A percentile compares a stretch with the other conserved stretches of the same genome.
phyloP scores from a whole-genome alignment of 2,113 vertebrate genomes.

The Rhinoderma darwinii region DNA sequence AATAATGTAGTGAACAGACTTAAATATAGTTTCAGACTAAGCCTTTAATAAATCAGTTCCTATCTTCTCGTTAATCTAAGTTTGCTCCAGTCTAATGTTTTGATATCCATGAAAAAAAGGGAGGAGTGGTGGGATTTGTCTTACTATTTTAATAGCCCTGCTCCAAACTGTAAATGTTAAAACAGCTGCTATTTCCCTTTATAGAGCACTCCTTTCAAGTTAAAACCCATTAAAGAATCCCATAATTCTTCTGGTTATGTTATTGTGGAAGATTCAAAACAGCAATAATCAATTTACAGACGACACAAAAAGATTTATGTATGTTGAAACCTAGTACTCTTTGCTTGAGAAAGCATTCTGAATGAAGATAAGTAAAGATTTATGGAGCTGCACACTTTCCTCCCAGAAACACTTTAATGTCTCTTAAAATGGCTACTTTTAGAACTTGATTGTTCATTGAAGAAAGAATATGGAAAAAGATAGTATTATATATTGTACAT shows the following conservation, averaged over 20 bases:
- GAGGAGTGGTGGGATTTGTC: background rate
- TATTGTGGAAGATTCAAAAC: conserved; percentile 67
- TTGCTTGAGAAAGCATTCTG: conserved; percentile 61
- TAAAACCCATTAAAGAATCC: conserved; percentile 67
- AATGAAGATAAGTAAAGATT: conserved; percentile 62
- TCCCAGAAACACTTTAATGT: conserved; percentile 62
- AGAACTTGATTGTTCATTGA: conserved; percentile 64
- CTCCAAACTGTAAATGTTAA: conserved; percentile 50
- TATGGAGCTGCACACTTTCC: conserved; percentile 59
- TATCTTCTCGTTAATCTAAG: conserved; percentile 16
- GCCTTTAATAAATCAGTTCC: conserved; percentile 29
- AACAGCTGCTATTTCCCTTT: conserved; percentile 52
- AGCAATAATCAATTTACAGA: conserved; percentile 69
- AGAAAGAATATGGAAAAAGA: conserved; percentile 63
- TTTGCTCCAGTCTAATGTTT: conserved; percentile 15
- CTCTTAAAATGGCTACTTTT: conserved; percentile 65
- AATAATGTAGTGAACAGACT: background rate
- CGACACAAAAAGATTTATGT: conserved; percentile 65
- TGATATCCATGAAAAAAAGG: conserved; percentile 3
- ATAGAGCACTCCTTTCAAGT: conserved; percentile 64
- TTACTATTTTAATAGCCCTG: conserved; percentile 28
- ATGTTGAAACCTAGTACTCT: conserved; percentile 61
- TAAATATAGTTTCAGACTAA: background rate
- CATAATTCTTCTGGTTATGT: conserved; percentile 70
- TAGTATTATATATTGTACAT: conserved; percentile 61